Conservation (phyloP, 1,140 invertebrate genomes). For the Hesperophylax magnus region DNA sequence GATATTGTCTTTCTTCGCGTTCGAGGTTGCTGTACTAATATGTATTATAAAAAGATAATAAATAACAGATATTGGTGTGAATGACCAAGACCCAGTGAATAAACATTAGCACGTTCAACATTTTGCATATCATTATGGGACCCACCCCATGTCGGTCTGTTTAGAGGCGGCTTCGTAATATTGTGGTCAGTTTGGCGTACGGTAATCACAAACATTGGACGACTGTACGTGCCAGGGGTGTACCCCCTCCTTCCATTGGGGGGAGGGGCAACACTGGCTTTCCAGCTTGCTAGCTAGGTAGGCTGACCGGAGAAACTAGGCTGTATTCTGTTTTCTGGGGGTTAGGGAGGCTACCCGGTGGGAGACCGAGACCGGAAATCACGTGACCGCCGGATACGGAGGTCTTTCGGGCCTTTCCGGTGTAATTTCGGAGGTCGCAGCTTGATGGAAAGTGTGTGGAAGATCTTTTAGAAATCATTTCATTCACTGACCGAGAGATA, state of each 20-base stretch:
- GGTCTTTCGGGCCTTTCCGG: slow-evolving; percentile 34
- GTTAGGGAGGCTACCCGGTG: not conserved
- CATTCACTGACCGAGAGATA: slow-evolving; percentile 25
- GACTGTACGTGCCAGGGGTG: not conserved
- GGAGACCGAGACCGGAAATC: slow-evolving; percentile 22
- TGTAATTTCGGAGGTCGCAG: slow-evolving; percentile 27
- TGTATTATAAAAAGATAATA: too few species aligned
- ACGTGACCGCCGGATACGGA: slow-evolving; percentile 37
- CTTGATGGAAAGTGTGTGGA: slow-evolving; percentile 17
- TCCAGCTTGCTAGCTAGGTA: too few species aligned
- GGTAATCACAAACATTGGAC: slow-evolving; percentile 26
- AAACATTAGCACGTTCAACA: not conserved
- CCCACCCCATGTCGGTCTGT: not conserved
- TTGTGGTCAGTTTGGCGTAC: slow-evolving; percentile 18
- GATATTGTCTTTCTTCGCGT: too few species aligned
- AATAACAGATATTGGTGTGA: too few species aligned
- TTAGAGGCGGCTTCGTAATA: slow-evolving; percentile 6
- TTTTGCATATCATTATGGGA: not conserved
- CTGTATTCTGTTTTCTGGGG: too few species aligned
- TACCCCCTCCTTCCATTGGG: not conserved
- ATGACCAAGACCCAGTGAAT: too few species aligned
- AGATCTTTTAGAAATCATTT: slow-evolving; percentile 28
- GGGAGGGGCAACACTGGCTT: not conserved
- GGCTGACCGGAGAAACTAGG: too few species aligned
- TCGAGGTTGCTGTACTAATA: too few species aligned